A percentile compares a stretch with the other conserved stretches of the same genome.
Conservation (phyloP, 2,797 vertebrate species). For the Enteromius radiatus region DNA sequence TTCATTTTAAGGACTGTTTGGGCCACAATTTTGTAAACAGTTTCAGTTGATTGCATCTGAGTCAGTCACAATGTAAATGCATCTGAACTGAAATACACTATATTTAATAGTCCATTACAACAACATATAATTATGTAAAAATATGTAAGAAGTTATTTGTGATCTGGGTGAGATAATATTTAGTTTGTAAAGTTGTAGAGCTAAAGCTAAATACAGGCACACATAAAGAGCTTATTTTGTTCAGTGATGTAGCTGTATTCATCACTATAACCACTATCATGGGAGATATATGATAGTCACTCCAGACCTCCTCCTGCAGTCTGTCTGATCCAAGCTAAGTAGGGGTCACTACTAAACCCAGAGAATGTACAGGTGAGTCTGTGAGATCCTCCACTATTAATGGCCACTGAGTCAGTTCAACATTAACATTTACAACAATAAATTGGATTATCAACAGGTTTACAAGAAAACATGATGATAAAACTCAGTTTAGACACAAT, state of each 20-base stretch:
- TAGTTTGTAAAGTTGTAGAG: too few species aligned
- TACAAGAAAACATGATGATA: not conserved
- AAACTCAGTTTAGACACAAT: not conserved
- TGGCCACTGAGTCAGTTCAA: conserved; percentile 17
- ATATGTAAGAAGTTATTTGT: too few species aligned
- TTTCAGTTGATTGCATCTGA: too few species aligned
- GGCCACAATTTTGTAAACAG: too few species aligned
- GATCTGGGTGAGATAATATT: too few species aligned
- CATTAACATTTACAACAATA: conserved; percentile 7
- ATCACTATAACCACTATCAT: not conserved
- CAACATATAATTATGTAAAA: too few species aligned
- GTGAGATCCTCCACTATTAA: conserved; percentile 55
- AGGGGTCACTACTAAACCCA: fast-evolving
- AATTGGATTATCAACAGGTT: not conserved
- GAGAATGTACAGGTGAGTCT: conserved; percentile 42
- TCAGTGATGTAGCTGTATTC: not conserved
- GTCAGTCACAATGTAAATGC: too few species aligned
- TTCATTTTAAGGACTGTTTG: too few species aligned
- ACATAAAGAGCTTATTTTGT: not conserved
- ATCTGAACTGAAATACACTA: too few species aligned
- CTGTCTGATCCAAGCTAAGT: conserved; percentile 60
- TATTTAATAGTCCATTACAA: too few species aligned
- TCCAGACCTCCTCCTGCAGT: conserved; percentile 52
- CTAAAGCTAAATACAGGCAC: not conserved
- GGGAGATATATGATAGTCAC: conserved; percentile 5